Evolutionary conservation across 2,888 invertebrate species (phyloP).

Genomic region (Caenorhabditis panamensis): DNA sequence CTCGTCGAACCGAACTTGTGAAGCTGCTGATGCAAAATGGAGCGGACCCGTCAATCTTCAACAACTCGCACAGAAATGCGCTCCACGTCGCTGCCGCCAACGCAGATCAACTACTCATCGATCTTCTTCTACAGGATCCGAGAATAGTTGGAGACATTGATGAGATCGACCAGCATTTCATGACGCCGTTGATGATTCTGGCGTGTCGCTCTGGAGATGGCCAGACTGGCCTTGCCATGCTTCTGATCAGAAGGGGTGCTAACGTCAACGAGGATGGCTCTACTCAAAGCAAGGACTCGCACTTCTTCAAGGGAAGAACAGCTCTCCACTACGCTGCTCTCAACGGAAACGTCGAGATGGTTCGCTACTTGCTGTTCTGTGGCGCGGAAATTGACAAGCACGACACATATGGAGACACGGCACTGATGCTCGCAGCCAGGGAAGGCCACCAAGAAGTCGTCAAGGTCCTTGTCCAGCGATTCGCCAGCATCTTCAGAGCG

Average conservation of each 20-base stretch:
- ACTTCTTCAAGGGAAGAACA: slow-evolving; percentile 17
- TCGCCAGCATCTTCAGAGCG: slow-evolving; percentile 1
- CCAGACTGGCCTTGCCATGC: slow-evolving; percentile 4
- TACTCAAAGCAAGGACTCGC: not conserved
- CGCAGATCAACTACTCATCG: slow-evolving; percentile 51
- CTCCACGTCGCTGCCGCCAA: slow-evolving; percentile 69
- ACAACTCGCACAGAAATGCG: slow-evolving; percentile 62
- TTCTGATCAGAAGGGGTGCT: slow-evolving; percentile 24
- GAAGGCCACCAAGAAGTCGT: slow-evolving; percentile 23
- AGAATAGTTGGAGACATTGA: slow-evolving; percentile 15
- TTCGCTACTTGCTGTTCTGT: not conserved
- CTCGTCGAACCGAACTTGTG: slow-evolving; percentile 28
- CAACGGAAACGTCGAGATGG: not conserved
- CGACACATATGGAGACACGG: slow-evolving; percentile 20
- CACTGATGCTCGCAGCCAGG: slow-evolving; percentile 40
- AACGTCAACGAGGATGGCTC: slow-evolving; percentile 34
- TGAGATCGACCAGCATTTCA: slow-evolving; percentile 30
- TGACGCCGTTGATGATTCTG: slow-evolving; percentile 33
- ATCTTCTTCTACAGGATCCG: slow-evolving; percentile 54
- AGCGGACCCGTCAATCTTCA: slow-evolving; percentile 66
- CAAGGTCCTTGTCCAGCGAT: not conserved
- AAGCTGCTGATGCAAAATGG: slow-evolving; percentile 18
- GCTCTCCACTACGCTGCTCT: slow-evolving; percentile 43
- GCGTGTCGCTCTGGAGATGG: slow-evolving; percentile 1
- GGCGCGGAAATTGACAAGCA: slow-evolving; percentile 28